phyloP scores from a whole-genome alignment of 2,888 invertebrate species.

The Apamea crenata region DNA sequence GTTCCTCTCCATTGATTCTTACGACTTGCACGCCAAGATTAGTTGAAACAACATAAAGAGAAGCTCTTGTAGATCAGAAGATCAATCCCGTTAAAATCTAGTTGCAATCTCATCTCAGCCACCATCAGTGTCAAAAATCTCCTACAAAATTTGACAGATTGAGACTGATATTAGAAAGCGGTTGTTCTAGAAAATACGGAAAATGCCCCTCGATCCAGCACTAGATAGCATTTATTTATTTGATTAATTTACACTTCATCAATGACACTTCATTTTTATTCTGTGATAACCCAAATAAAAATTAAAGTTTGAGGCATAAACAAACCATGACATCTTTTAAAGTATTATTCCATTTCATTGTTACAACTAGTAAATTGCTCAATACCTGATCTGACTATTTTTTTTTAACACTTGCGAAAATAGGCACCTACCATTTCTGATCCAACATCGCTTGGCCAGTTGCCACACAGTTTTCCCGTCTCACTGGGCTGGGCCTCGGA shows the following conservation, averaged over 20 bases:
- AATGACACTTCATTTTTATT: not conserved
- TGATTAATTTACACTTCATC: not conserved
- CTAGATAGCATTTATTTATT: too few species aligned
- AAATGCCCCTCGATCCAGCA: not conserved
- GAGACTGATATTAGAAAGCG: not conserved
- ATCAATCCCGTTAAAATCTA: not conserved
- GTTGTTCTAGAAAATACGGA: not conserved
- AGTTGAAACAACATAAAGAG: slow-evolving; percentile 14
- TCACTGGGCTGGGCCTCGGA: slow-evolving; percentile 22
- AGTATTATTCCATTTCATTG: slow-evolving; percentile 5
- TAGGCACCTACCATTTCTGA: slow-evolving; percentile 20
- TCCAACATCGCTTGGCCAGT: slow-evolving; percentile 43
- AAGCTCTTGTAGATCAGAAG: not conserved
- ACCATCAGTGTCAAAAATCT: not conserved
- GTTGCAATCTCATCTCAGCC: not conserved
- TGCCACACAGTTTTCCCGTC: slow-evolving; percentile 51
- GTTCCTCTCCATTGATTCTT: slow-evolving; percentile 53
- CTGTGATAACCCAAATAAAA: not conserved
- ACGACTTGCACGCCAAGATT: slow-evolving; percentile 49
- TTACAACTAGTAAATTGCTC: slow-evolving; percentile 5
- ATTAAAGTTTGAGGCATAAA: not conserved
- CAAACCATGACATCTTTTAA: not conserved
- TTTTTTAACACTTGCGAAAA: slow-evolving; percentile 31
- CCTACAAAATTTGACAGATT: not conserved
- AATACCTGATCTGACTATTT: slow-evolving; percentile 17